phyloP scores from a whole-genome alignment of 2,113 vertebrate genomes.

The Pheucticus melanocephalus region DNA sequence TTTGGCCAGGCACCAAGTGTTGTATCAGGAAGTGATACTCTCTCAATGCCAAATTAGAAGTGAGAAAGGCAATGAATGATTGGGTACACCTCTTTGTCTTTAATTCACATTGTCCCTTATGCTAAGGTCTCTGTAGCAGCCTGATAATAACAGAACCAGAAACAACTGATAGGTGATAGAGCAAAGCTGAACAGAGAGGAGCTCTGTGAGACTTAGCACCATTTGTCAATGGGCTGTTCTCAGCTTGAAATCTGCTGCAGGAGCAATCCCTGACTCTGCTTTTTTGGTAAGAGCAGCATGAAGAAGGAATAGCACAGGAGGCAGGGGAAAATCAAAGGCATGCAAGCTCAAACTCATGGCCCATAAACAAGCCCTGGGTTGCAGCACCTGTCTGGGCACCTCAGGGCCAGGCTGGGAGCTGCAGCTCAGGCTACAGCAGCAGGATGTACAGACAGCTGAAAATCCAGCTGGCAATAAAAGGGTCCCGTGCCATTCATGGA shows the following conservation, averaged over 20 bases:
- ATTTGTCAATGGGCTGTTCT: background rate
- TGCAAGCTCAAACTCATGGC: background rate
- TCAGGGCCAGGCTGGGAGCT: background rate
- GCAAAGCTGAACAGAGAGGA: background rate
- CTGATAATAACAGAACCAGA: background rate
- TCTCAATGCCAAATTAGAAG: background rate
- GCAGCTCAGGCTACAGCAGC: background rate
- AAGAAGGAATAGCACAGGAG: background rate
- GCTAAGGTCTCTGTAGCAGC: background rate
- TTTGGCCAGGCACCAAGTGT: background rate
- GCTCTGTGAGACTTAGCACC: background rate
- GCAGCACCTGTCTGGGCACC: background rate
- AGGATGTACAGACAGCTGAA: background rate
- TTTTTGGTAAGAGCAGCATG: background rate
- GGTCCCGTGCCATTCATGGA: too few species aligned
- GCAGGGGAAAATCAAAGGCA: background rate
- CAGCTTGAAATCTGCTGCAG: background rate
- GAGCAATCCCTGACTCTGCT: background rate
- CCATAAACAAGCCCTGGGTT: fast-evolving
- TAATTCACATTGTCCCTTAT: background rate
- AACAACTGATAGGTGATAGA: background rate
- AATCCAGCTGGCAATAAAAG: background rate
- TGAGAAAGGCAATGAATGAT: background rate
- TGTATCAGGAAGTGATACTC: background rate
- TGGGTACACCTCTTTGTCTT: background rate